Percentiles rank a stretch among this genome's conserved stretches.
Conservation (phyloP, 2,113 vertebrate genomes). For the Melanocharis versteri region DNA sequence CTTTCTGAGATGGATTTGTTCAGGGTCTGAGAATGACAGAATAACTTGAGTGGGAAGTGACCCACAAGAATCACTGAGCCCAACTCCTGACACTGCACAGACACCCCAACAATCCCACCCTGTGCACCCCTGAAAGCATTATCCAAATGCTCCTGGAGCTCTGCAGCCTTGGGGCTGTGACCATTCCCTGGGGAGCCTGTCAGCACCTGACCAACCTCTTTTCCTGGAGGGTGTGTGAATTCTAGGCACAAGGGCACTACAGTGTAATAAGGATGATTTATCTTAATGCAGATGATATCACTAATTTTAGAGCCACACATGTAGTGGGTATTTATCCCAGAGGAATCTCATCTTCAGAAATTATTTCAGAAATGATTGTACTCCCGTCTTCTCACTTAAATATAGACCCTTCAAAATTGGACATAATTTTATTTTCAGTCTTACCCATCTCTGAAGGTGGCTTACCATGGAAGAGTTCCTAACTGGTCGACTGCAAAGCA, state of each 20-base stretch:
- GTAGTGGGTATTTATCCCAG: not conserved
- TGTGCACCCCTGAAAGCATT: not conserved
- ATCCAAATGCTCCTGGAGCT: not conserved
- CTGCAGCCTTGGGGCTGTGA: not conserved
- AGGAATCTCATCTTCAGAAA: not conserved
- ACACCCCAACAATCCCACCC: not conserved
- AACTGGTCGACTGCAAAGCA: not conserved
- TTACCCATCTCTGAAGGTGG: not conserved
- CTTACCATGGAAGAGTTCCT: not conserved
- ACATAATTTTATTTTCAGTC: not conserved
- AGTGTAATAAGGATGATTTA: not conserved
- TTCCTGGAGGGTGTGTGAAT: not conserved
- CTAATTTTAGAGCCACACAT: not conserved
- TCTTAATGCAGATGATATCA: not conserved
- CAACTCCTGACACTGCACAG: not conserved
- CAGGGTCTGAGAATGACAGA: not conserved
- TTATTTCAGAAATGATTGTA: not conserved
- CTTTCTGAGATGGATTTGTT: not conserved
- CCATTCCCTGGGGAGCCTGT: not conserved
- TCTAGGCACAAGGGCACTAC: not conserved
- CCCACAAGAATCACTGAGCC: not conserved
- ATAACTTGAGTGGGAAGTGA: not conserved
- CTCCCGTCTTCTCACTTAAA: not conserved
- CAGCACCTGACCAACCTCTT: not conserved
- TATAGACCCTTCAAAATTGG: not conserved